phyloP scores from a whole-genome alignment of 2,888 invertebrate species.

The Cataglyphis cursor region DNA sequence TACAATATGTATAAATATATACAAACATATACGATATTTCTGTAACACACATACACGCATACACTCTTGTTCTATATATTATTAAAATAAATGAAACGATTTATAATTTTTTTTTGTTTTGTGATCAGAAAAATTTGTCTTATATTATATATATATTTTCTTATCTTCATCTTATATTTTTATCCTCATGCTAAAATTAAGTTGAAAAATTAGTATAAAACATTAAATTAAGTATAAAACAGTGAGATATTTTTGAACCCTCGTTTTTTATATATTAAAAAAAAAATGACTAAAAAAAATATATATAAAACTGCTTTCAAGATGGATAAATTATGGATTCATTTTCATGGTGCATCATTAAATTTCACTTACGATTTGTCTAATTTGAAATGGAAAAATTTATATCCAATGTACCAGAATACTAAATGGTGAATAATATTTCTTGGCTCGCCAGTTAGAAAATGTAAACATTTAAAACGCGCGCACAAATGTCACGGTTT shows the following conservation, averaged over 20 bases:
- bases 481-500: neutral
- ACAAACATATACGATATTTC: slow-evolving; percentile 64
- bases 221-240: neutral
- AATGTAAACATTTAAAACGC: slow-evolving; percentile 2
- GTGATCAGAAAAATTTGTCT: neutral
- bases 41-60: slow-evolving; percentile 74
- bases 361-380: neutral
- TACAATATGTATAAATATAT: slow-evolving; percentile 68
- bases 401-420: neutral
- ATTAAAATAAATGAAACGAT: slow-evolving; percentile 76
- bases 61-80: slow-evolving; percentile 78
- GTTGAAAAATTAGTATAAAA: neutral
- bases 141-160: too few relatives aligned
- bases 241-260: neutral
- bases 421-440: neutral
- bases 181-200: neutral
- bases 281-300: too few relatives aligned
- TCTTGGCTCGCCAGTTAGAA: neutral
- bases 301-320: neutral
- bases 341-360: neutral
- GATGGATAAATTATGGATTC: neutral
- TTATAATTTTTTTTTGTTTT: slow-evolving; percentile 28
- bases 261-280: neutral
- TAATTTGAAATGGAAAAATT: neutral
- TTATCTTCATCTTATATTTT: neutral